Evolutionary conservation across 2,888 invertebrate genomes (phyloP).

Genomic region (Sinodicranocentrus sp.): DNA sequence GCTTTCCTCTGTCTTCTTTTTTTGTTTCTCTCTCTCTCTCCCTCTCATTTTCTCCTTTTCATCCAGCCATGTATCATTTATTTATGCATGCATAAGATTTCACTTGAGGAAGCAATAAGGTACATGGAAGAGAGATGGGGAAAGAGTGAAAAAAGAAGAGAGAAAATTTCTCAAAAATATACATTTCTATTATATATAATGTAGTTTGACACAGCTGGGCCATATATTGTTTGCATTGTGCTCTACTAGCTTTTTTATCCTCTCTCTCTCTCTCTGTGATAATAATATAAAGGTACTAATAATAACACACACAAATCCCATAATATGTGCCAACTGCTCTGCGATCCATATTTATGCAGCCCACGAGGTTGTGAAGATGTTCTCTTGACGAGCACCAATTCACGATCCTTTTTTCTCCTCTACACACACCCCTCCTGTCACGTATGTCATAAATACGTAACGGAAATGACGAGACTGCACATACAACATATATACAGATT

Average conservation of each 20-base stretch:
- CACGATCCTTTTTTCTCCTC: neutral
- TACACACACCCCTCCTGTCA: no score
- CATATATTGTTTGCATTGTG: no score
- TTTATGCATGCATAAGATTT: conserved; percentile 14
- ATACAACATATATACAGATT: no score
- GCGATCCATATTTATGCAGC: conserved; percentile 8
- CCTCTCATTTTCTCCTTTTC: neutral
- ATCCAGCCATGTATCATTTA: neutral
- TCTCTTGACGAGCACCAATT: neutral
- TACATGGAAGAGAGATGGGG: neutral
- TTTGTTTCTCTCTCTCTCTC: neutral
- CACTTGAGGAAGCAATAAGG: conserved; percentile 14
- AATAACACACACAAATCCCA: neutral
- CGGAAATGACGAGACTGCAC: no score
- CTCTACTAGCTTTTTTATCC: neutral
- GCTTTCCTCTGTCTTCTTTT: neutral
- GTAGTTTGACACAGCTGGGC: no score
- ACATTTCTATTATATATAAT: no score
- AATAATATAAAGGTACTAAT: neutral
- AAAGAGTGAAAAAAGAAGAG: neutral
- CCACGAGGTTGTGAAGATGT: neutral
- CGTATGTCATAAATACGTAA: no score
- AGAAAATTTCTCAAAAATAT: no score
- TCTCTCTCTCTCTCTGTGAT: no score
- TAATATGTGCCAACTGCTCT: conserved; percentile 10